Base-by-base conservation (phyloP, 2,888 invertebrate genomes). In the Lordiphosa andalusiaca region DNA sequence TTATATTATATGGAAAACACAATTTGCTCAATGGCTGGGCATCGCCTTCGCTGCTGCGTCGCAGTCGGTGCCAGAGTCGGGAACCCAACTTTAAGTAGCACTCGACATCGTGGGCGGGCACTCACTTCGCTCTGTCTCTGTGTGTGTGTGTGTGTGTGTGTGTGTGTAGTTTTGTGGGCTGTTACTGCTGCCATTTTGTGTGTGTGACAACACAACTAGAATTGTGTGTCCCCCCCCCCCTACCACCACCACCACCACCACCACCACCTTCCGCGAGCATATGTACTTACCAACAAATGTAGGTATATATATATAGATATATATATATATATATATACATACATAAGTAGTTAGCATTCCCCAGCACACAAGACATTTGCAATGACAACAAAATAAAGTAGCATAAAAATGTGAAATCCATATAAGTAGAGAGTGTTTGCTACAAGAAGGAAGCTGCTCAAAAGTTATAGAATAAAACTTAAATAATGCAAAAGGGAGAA, bases 1-100 rank as follows among this genome's bases (percentile, higher is more conserved):
- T 71, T 80, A 71, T 74, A 80, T 84, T 84, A 84, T 84, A 81
- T 78, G 82, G 78, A 71, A 71, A 81, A 78, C 78, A 84, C 78
- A 78, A 80, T 74, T 82, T 84, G 67, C 83, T 82, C 78, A 77
- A 77, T 83, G 83, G 40, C 37, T 4, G 47, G 6, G 39, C 39
- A 39, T 47, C 30, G 42, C 19, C 12, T 30, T 19, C 9, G 53
- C 40, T 42, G 67, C 40, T 53, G 7, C 47, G 56, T 59, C 44
- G 71, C 44, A 42, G 53, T 53, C 53, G 74, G 61, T 66, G 61
- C 10, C 64, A 36, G n/a, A 35, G 69, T 21, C 48, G 57, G 38
- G 62, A 61, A 50, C 58, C 49, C 49, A 62, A 52, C 69, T 69
- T 73, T 73, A 84, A 84, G 67, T 67, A 69, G 63, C 71, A 60